phyloP scores from a whole-genome alignment of 1,140 invertebrate species.

The Paralvinella palmiformis region DNA sequence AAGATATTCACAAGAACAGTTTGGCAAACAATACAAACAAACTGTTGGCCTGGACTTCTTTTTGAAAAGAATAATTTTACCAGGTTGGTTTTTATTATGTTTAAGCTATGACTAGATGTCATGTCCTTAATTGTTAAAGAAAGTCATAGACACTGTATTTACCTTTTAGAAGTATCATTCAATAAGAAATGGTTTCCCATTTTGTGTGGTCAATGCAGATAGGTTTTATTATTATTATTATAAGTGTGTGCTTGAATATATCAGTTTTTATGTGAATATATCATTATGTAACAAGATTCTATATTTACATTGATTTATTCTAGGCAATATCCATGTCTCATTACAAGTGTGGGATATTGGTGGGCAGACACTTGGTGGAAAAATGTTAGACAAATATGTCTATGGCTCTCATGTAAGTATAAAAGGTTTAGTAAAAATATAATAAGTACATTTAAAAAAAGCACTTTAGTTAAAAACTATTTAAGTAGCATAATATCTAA shows the following conservation, averaged over 20 bases:
- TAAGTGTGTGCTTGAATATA: too few species aligned
- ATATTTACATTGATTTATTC: slow-evolving; percentile 17
- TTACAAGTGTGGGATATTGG: slow-evolving; percentile 80
- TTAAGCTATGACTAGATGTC: neutral
- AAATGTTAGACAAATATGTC: slow-evolving; percentile 79
- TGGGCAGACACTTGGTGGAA: slow-evolving; percentile 65
- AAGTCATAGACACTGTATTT: neutral
- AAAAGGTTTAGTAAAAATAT: neutral
- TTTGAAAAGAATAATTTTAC: slow-evolving; percentile 63
- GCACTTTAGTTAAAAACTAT: neutral
- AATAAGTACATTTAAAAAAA: neutral
- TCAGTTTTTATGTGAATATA: too few species aligned
- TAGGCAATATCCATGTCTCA: slow-evolving; percentile 56
- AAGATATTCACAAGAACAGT: slow-evolving; percentile 68
- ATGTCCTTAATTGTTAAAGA: neutral
- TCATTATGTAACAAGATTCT: neutral
- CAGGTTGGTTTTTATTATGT: slow-evolving; percentile 49
- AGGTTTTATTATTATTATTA: too few species aligned
- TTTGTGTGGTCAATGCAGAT: too few species aligned
- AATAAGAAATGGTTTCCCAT: too few species aligned
- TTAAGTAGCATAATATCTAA: neutral
- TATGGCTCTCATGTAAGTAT: slow-evolving; percentile 68
- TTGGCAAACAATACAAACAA: slow-evolving; percentile 64
- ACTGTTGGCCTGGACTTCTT: slow-evolving; percentile 79
- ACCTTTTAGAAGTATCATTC: neutral